Conservation (phyloP, 2,888 invertebrate species). For the Agrochola circellaris region DNA sequence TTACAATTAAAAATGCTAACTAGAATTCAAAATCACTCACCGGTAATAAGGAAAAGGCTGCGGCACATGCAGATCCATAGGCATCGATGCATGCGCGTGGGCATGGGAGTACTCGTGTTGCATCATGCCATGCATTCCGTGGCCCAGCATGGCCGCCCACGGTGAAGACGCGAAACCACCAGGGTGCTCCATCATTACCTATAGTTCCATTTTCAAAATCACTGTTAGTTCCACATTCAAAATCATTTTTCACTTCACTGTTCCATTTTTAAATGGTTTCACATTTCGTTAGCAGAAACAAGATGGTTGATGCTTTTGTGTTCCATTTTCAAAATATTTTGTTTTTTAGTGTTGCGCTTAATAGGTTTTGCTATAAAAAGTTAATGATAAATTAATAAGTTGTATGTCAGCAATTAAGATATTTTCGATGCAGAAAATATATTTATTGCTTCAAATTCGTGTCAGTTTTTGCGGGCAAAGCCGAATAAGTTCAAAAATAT, state of each 20-base stretch:
- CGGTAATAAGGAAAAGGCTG: conserved; percentile 98
- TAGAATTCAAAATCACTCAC: conserved; percentile 87
- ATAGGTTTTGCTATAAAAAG: conserved; percentile 16
- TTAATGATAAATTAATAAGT: conserved; percentile 18
- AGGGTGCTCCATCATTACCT: conserved; percentile 93
- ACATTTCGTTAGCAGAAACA: conserved; percentile 18
- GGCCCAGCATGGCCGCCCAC: conserved; percentile 94
- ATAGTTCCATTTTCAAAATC: conserved; percentile 71
- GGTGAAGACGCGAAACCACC: conserved; percentile 94
- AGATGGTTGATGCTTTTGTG: conserved; percentile 3
- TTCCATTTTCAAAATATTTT: conserved; percentile 57
- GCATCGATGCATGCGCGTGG: conserved; percentile 92
- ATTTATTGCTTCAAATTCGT: conserved; percentile 42
- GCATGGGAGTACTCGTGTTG: conserved; percentile 91
- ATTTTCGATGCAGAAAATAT: conserved; percentile 42
- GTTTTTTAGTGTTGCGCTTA: conserved; percentile 1
- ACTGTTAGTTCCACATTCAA: conserved; percentile 57
- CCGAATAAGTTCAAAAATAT: conserved; percentile 38
- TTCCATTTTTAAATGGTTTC: conserved; percentile 54
- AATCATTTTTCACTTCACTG: conserved; percentile 60
- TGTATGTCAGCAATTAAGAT: conserved; percentile 39
- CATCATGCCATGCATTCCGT: conserved; percentile 92
- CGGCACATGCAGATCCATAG: conserved; percentile 97
- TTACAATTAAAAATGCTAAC: background rate
- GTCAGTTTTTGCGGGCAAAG: conserved; percentile 8